phyloP scores from a whole-genome alignment of 2,888 invertebrate genomes.

The Rhamnusium bicolor region DNA sequence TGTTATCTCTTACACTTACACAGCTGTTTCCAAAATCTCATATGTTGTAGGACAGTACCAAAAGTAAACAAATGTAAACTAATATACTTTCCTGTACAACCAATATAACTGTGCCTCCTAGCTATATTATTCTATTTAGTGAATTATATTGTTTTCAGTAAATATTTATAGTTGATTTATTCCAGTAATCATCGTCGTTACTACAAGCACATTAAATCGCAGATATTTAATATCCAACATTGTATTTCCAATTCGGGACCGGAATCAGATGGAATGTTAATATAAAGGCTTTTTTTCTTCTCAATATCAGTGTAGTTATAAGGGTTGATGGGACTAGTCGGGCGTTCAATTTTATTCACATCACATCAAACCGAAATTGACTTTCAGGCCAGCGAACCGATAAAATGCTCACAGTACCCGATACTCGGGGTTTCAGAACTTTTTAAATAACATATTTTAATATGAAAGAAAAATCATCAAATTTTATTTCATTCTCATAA shows the following conservation, averaged over 20 bases:
- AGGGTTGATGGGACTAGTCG: conserved; percentile 65
- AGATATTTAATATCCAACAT: conserved; percentile 22
- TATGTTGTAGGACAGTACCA: too few species aligned
- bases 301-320: conserved; percentile 61
- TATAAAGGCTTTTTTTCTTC: conserved; percentile 41
- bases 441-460: conserved; percentile 47
- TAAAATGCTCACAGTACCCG: conserved; percentile 62
- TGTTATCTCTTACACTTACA: too few species aligned
- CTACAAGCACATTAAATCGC: background rate
- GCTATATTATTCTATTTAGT: background rate
- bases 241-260: conserved; percentile 17
- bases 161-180: conserved; percentile 1
- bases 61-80: too few species aligned
- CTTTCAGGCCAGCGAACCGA: conserved; percentile 69
- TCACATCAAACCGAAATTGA: conserved; percentile 70
- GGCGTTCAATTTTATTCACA: conserved; percentile 69
- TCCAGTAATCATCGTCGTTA: background rate
- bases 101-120: background rate
- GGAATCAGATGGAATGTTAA: conserved; percentile 44
- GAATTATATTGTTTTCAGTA: background rate
- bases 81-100: background rate
- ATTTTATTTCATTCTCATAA: conserved; percentile 16
- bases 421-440: conserved; percentile 39
- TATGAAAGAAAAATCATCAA: conserved; percentile 39
- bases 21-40: too few species aligned